phyloP scores from a whole-genome alignment of 2,797 vertebrate genomes.

The Triplophysa yarkandensis region DNA sequence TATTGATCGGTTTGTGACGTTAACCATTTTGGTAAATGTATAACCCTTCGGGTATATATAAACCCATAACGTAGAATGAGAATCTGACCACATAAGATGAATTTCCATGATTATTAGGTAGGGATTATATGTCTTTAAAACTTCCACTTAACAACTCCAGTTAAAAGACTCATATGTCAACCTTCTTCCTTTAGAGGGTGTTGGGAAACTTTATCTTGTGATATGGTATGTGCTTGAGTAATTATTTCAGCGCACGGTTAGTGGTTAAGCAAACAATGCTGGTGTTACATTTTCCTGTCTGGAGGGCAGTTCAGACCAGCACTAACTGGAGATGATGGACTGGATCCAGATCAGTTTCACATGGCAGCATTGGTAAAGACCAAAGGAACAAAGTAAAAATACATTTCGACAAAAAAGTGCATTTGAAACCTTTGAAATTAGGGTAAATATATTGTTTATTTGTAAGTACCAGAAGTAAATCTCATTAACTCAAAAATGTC shows the following conservation, averaged over 20 bases:
- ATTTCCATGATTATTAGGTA: neutral
- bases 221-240: conserved; percentile 48
- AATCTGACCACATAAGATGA: neutral
- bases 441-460: too few relatives aligned
- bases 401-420: too few relatives aligned
- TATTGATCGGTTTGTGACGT: too few relatives aligned
- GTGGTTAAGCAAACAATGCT: conserved; percentile 54
- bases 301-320: conserved; percentile 26
- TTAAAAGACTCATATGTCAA: neutral
- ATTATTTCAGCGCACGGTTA: conserved; percentile 64
- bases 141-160: neutral
- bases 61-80: too few relatives aligned
- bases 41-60: too few relatives aligned
- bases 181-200: neutral
- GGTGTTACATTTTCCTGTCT: conserved; percentile 39
- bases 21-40: too few relatives aligned
- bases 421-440: too few relatives aligned
- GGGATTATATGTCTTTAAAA: neutral
- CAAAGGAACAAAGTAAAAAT: too few relatives aligned
- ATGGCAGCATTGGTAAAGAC: neutral
- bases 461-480: too few relatives aligned
- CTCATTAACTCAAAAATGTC: too few relatives aligned
- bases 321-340: conserved; percentile 16
- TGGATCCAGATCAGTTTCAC: conserved; percentile 16
- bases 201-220: conserved; percentile 28